Base-by-base conservation (phyloP, 2,113 vertebrate genomes). In the Dicerorhinus sumatrensis region DNA sequence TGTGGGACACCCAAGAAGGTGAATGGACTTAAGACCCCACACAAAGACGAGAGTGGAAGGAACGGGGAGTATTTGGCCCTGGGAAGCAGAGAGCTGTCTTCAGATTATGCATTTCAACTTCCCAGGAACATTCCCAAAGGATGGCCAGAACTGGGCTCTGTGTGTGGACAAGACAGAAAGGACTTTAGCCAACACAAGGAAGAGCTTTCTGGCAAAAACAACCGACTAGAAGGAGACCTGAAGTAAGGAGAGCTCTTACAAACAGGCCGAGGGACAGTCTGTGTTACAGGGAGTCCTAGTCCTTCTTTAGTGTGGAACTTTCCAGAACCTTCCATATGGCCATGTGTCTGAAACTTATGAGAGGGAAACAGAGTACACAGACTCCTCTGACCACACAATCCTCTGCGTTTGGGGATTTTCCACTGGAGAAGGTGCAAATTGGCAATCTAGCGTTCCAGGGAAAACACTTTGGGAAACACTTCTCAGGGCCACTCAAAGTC, bases 231-330 rank as follows among this genome's bases (percentile, higher is more conserved):
- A 31, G 25, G 14, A 77, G 88, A 73, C 94, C 76, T n/a, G 58
- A 21, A 72, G 77, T 33, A 51, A 46, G 48, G 42, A 10, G 69
- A 93, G 56, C 77, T 42, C 80, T 54, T 21, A 80, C 31, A 42
- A 58, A 89, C 62, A 46, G 73, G 81, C 9, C 6, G 56, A 29
- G 3, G 5, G 42, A 39, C 0, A 1, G 91, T n/a, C 63, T 84
- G 93, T 69, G 23, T 60, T 77, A 93, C 56, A 69, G 10, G 23
- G 81, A 80, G n/a, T 73, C 85, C 46, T 60, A 51, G 75, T 96
- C 91, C 33, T 56, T 86, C 54, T 65, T 23, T 20, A 20, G 81
- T 31, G 60, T 85, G 96, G 81, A 97, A 93, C 96, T 96, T 93
- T 95, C 91, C 96, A 88, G 93, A 97, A 62, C 75, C 65, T 93